Base-by-base conservation (phyloP, 2,797 vertebrate genomes). In the Poeciliopsis turneri region DNA sequence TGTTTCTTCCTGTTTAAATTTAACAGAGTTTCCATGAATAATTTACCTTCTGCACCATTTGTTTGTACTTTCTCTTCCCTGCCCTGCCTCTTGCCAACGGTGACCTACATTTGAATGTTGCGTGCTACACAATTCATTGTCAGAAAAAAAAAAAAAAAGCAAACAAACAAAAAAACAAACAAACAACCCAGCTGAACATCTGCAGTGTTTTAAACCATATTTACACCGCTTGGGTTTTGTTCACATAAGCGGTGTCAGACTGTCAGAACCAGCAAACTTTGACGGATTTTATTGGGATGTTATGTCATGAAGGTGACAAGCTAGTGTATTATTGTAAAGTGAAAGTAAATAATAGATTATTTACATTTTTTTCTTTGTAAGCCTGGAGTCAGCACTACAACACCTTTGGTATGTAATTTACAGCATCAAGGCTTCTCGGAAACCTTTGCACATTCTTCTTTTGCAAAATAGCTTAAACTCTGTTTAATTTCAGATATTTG, bases 11-110 rank as follows among this genome's bases (percentile, higher is more conserved):
- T 69, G 66, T 69, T 43, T n/a, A 41, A 69, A 43, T 69, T n/a
- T 69, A 39, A 39, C 64, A 20, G 59, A 43, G 39, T 69, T 43
- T n/a, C 53, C n/a, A 74, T 45, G n/a, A 28, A 61, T 61, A 45
- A 61, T 75, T 75, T 59, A 75, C 13, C 41, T 69, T 43, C 39
- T 69, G 11, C 66, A 69, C 66, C 39, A 43, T 43, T 43, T 69
- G 66, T 69, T 69, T 69, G 41, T 59, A 36, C 43, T 43, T 43
- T 69, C 39, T 69, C 39, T 43, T 43, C 39, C 23, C 66, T 69
- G 39, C 66, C 66, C 23, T 69, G 66, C 39, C 23, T 43, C 66
- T 39, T 69, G 23, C 23, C 66, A 69, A 11, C 9, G 5, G 39
- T 69, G 66, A 43, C 66, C 66, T 69, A 69, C 39, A 69, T 69